These are phyloP conservation scores for Panthera leo DNA, from an alignment of 2,113 vertebrate species.

Conservation along the genomic window DNA sequence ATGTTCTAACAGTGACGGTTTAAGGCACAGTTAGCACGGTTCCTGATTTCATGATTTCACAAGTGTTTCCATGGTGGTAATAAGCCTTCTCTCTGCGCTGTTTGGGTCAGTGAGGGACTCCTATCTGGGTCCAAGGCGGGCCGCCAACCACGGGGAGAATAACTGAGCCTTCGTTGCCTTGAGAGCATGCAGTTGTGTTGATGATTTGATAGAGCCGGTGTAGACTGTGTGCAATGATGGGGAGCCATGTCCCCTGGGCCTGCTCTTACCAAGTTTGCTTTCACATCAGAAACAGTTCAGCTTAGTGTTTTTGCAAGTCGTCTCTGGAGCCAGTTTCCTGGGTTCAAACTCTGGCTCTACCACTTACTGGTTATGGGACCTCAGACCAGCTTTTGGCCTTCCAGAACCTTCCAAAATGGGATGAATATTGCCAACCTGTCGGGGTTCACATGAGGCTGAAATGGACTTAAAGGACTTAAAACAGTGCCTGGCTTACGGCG, in stretches of 20 bases:
- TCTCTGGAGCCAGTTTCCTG: background rate
- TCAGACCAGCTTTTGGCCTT: background rate
- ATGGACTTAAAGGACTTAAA: background rate
- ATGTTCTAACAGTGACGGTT: background rate
- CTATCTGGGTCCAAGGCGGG: background rate
- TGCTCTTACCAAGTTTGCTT: background rate
- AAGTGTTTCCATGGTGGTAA: accelerated
- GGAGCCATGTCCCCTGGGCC: background rate
- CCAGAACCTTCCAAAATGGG: background rate
- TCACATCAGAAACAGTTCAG: background rate
- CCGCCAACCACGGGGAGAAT: background rate
- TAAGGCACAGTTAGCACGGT: background rate
- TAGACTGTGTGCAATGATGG: background rate
- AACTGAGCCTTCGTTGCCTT: background rate
- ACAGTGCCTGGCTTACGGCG: background rate
- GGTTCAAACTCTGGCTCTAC: background rate
- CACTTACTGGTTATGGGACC: background rate
- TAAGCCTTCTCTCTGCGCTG: background rate
- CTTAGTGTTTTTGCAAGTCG: background rate
- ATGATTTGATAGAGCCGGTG: background rate
- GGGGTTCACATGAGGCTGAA: background rate
- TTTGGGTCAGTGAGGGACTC: background rate
- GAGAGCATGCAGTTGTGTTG: accelerated
- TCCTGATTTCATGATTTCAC: background rate
- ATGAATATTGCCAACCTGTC: background rate